Conservation (phyloP, 1,140 invertebrate genomes). For the Microplitis mediator region DNA sequence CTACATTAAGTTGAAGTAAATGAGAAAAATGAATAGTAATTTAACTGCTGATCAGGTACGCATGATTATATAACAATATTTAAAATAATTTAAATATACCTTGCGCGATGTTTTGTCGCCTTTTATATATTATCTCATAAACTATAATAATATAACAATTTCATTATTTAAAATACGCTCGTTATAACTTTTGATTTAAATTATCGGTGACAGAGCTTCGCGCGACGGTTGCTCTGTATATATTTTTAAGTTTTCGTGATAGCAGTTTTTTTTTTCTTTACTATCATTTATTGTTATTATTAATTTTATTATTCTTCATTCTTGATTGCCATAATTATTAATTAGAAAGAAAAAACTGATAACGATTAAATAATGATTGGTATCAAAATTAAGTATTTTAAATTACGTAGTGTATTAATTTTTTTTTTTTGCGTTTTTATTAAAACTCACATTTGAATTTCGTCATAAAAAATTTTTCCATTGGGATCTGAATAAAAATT, state of each 20-base stretch:
- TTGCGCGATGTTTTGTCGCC: neutral
- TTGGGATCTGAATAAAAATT: neutral
- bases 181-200: neutral
- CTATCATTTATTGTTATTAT: neutral
- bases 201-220: slow-evolving; percentile 3
- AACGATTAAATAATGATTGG: neutral
- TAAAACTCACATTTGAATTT: neutral
- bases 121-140: neutral
- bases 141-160: neutral
- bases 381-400: neutral
- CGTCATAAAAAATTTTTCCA: neutral
- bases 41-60: neutral
- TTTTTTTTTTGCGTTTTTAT: no score
- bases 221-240: slow-evolving; percentile 8
- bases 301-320: neutral
- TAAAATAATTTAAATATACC: neutral
- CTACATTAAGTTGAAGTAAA: slow-evolving; percentile 22
- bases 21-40: slow-evolving; percentile 14
- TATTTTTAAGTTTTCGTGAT: neutral
- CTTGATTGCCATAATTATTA: slow-evolving; percentile 17
- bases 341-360: neutral
- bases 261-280: neutral
- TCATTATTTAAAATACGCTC: neutral
- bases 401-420: no score
- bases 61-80: neutral